Evolutionary conservation across 2,113 vertebrate species (phyloP), one percentile per base, ranked within the genome.

Genomic region (Plestiodon gilberti): DNA sequence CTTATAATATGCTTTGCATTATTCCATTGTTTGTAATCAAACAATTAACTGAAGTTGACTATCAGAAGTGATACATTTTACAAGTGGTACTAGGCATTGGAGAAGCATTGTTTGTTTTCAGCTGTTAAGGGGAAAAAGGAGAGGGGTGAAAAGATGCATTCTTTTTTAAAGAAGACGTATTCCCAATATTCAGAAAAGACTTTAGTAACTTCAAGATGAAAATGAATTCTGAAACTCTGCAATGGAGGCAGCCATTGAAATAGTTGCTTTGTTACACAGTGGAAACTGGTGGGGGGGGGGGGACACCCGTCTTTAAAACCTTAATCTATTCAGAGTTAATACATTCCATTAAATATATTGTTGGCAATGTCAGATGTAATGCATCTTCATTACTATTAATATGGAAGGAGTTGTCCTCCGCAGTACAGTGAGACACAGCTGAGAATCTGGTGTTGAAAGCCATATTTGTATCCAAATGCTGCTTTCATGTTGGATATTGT

Each of bases 351-450:
- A 93, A 94, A 86, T 69, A 13, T 87, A 85, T 93, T 93, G 84
- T 94, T 94, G 90, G 88, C 77, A 75, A 57, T 93, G 90, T 92
- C 92, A 93, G 84, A 89, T 90, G 55, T 70, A 90, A 94, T 90
- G 65, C 55, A 62, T 93, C 89, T 91, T 87, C 85, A 83, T 93
- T 91, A 81, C 85, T 90, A 81, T 92, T 92, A 92, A 92, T 90
- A 86, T 83, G 83, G 90, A 90, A 93, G 65, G 81, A 92, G 89
- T 86, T 87, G 83, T 83, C 35, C 79, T 91, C 35, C 79, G 59
- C 88, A 90, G 82, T 59, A 83, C 74, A 83, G 35, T 87, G 90
- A 81, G 89, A 87, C 80, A 86, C 81, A 89, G 79, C 81, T 82
- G 90, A 88, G 93, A 90, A 89, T 76, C 70, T 0, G 0, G 87